Conservation (phyloP, 2,888 invertebrate genomes). For the Hipparchia sbordonii region DNA sequence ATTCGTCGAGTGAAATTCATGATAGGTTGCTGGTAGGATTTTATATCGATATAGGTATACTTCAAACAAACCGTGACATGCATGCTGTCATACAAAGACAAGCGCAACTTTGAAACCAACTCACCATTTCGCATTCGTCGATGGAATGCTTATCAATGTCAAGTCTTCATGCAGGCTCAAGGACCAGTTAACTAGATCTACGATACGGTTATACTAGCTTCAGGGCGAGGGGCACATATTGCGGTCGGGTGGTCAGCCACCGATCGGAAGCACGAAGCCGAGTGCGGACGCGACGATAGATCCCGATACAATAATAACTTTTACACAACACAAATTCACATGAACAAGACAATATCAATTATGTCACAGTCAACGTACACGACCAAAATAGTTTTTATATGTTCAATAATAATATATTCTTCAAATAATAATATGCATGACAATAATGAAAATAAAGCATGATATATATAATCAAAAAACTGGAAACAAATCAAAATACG, state of each 20-base stretch:
- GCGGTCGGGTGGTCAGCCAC: constrained; percentile 67
- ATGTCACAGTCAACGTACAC: constrained; percentile 73
- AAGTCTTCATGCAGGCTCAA: constrained; percentile 71
- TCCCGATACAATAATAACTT: constrained; percentile 56
- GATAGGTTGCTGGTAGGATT: constrained; percentile 23
- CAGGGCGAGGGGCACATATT: constrained; percentile 69
- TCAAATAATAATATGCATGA: constrained; percentile 61
- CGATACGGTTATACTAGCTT: constrained; percentile 65
- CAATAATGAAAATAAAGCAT: constrained; percentile 68
- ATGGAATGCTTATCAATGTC: constrained; percentile 72
- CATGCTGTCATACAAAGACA: constrained; percentile 39
- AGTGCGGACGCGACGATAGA: constrained; percentile 76
- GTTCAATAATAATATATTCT: constrained; percentile 46
- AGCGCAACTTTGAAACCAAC: constrained; percentile 69
- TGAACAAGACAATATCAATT: constrained; percentile 78
- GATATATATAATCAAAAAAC: constrained; percentile 55
- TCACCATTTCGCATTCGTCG: constrained; percentile 77
- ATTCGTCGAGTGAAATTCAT: constrained; percentile 31
- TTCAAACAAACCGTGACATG: constrained; percentile 43
- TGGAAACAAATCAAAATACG: constrained; percentile 45
- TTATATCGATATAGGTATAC: constrained; percentile 45
- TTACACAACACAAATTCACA: constrained; percentile 82
- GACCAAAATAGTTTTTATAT: constrained; percentile 81
- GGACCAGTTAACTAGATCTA: constrained; percentile 74
- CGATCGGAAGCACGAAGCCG: constrained; percentile 73